phyloP scores from a whole-genome alignment of 2,888 invertebrate species.

The Xanthia icteritia region DNA sequence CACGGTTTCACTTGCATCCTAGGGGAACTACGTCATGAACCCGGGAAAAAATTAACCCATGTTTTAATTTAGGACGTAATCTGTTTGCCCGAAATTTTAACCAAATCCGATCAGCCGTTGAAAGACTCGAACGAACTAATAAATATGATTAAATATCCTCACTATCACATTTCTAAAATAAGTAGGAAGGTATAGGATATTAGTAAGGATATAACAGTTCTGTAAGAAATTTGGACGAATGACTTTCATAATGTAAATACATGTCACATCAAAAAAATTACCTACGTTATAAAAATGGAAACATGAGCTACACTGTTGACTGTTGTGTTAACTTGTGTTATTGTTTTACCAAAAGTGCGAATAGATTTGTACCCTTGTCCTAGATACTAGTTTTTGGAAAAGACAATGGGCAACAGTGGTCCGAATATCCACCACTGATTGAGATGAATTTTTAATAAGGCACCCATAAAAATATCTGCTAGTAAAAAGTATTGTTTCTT shows the following conservation, averaged over 20 bases:
- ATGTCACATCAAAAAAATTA: constrained; percentile 23
- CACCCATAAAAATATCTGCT: neutral
- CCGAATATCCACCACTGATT: neutral
- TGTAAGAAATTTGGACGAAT: constrained; percentile 46
- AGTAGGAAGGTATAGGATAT: neutral
- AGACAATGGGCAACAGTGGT: neutral
- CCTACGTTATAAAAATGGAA: constrained; percentile 42
- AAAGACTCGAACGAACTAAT: neutral
- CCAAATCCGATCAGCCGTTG: neutral
- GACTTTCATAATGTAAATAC: constrained; percentile 25
- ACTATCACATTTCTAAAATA: constrained; percentile 9
- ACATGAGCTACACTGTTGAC: constrained; percentile 33
- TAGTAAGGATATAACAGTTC: neutral
- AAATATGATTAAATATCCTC: neutral
- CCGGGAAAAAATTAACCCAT: neutral
- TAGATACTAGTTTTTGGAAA: constrained; percentile 31
- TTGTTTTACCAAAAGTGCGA: constrained; percentile 33
- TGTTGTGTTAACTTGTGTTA: constrained; percentile 17
- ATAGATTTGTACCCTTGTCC: constrained; percentile 53
- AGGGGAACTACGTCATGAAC: neutral
- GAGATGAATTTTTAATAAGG: neutral
- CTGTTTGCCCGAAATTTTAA: neutral
- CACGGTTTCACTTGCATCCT: neutral
- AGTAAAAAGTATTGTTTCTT: neutral
- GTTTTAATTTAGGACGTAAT: neutral